Percentiles rank a stretch among this genome's conserved stretches.
Evolutionary conservation across 2,888 invertebrate species (phyloP).

Genomic region (Chymomyza procnemis): DNA sequence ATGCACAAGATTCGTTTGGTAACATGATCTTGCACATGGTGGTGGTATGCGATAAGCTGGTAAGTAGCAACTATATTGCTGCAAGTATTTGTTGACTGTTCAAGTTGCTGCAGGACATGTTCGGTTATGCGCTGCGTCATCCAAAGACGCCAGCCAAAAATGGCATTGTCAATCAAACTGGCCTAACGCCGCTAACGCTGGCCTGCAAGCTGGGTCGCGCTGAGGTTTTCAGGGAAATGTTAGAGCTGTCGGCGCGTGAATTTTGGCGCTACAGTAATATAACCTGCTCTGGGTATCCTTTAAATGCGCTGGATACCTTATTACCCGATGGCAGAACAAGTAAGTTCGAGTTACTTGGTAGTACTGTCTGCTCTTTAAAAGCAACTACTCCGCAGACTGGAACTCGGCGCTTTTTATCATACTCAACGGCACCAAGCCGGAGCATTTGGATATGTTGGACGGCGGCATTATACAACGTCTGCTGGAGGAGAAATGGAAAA

Average conservation of each 20-base stretch:
- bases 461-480: slow-evolving; percentile 98
- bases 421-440: slow-evolving; percentile 97
- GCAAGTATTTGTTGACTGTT: neutral
- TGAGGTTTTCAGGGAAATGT: slow-evolving; percentile 97
- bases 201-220: slow-evolving; percentile 97
- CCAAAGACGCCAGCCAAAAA: slow-evolving; percentile 95
- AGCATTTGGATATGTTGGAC: slow-evolving; percentile 98
- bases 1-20: slow-evolving; percentile 96
- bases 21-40: slow-evolving; percentile 99
- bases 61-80: slow-evolving; percentile 77
- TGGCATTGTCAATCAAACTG: slow-evolving; percentile 91
- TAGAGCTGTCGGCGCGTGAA: slow-evolving; percentile 95
- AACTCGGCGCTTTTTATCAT: slow-evolving; percentile 98
- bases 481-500: slow-evolving; percentile 99
- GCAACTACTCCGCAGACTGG: too few species aligned
- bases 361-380: too few species aligned
- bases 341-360: too few species aligned
- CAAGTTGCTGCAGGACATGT: slow-evolving; percentile 89
- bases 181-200: slow-evolving; percentile 95
- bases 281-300: slow-evolving; percentile 97
- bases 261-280: slow-evolving; percentile 99
- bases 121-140: slow-evolving; percentile 97
- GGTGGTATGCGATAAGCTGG: slow-evolving; percentile 97
- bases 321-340: slow-evolving; percentile 96
- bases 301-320: slow-evolving; percentile 97